Evolutionary conservation across 1,140 invertebrate genomes (phyloP).

Genomic region (Leptonema lineaticorne): DNA sequence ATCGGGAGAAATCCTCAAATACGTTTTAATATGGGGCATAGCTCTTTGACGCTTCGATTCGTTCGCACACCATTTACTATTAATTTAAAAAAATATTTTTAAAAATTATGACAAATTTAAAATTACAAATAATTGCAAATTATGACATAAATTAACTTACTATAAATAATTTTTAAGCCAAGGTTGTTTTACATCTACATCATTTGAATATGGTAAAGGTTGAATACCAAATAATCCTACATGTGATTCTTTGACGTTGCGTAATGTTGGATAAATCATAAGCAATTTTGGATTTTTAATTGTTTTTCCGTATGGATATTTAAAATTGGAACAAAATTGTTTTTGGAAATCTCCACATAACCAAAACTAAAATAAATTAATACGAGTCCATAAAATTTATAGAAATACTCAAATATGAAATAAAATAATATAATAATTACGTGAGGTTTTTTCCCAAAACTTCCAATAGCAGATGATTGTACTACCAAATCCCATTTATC

Average conservation of each 20-base stretch:
- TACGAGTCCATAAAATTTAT: neutral
- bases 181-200: constrained; percentile 78
- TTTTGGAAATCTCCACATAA: constrained; percentile 53
- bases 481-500: constrained; percentile 62
- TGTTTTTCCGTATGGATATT: constrained; percentile 45
- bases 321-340: constrained; percentile 46
- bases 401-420: neutral
- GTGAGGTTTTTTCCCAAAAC: constrained; percentile 63
- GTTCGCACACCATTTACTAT: constrained; percentile 81
- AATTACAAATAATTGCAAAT: neutral
- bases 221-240: constrained; percentile 82
- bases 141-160: constrained; percentile 56
- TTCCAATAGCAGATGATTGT: constrained; percentile 92
- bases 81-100: constrained; percentile 42
- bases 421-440: constrained; percentile 35
- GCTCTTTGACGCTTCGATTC: constrained; percentile 67
- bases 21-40: constrained; percentile 94
- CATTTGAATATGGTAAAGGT: constrained; percentile 84
- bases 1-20: constrained; percentile 74
- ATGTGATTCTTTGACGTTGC: constrained; percentile 80
- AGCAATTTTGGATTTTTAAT: constrained; percentile 51
- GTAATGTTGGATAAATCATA: constrained; percentile 57
- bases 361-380: constrained; percentile 45
- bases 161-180: constrained; percentile 80
- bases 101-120: neutral